These are phyloP conservation scores for Actinemys pallida DNA, from an alignment of 2,113 vertebrate genomes.

Conservation along the genomic window DNA sequence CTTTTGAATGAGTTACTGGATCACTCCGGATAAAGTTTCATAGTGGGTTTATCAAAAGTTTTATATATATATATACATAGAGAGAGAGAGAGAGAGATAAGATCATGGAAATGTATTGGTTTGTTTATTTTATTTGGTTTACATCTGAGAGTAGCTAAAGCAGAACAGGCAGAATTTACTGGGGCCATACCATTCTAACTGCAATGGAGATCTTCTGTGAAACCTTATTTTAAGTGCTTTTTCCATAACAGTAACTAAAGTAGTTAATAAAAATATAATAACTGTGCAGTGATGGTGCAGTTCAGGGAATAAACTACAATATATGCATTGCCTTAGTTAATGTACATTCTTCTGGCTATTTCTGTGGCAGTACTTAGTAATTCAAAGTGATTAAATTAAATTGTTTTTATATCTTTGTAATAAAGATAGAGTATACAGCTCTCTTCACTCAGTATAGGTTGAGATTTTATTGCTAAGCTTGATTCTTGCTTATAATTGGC, in stretches of 20 bases:
- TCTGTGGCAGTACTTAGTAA: slow-evolving; percentile 37
- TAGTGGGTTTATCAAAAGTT: neutral
- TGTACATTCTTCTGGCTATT: neutral
- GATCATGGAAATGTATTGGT: neutral
- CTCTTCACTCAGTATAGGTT: slow-evolving; percentile 13
- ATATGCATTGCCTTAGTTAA: slow-evolving; percentile 20
- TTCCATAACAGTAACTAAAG: slow-evolving; percentile 38
- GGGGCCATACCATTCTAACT: neutral
- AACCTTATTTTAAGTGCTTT: slow-evolving; percentile 14
- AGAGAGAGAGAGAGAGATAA: neutral
- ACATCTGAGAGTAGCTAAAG: neutral
- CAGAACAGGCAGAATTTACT: neutral
- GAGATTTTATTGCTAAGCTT: slow-evolving; percentile 46
- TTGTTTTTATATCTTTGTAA: slow-evolving; percentile 42
- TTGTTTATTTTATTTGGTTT: neutral
- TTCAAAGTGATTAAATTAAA: slow-evolving; percentile 56
- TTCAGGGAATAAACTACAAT: slow-evolving; percentile 51
- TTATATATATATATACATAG: neutral
- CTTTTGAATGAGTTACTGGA: fast-evolving
- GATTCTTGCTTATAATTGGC: slow-evolving; percentile 43
- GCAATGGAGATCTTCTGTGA: neutral
- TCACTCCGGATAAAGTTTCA: neutral
- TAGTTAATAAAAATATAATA: slow-evolving; percentile 44
- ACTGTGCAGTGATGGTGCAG: neutral
- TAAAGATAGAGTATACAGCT: slow-evolving; percentile 17